Percentiles rank a stretch among this genome's conserved stretches.
Conservation (phyloP, 2,113 vertebrate genomes). For the Chionomys nivalis region DNA sequence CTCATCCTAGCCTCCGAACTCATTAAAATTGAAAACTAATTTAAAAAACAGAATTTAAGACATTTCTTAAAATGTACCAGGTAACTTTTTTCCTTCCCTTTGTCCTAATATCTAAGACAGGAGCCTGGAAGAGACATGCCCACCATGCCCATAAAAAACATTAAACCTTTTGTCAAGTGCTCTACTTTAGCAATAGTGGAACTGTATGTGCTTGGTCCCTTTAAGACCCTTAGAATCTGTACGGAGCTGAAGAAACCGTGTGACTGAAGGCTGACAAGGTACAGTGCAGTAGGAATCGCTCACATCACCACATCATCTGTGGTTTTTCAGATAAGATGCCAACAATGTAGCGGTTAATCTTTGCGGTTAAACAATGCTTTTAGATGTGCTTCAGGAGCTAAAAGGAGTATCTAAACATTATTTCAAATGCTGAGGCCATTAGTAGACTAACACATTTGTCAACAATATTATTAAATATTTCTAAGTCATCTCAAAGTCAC, state of each 20-base stretch:
- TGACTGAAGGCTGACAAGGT: slow-evolving; percentile 18
- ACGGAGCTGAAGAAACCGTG: slow-evolving; percentile 31
- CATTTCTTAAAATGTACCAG: slow-evolving; percentile 34
- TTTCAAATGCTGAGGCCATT: slow-evolving; percentile 83
- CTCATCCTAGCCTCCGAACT: neutral
- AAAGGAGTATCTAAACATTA: slow-evolving; percentile 80
- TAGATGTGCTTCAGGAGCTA: slow-evolving; percentile 73
- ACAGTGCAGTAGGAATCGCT: slow-evolving; percentile 61
- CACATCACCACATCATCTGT: slow-evolving; percentile 70
- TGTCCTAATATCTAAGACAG: neutral
- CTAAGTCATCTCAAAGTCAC: slow-evolving; percentile 84
- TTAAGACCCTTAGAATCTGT: slow-evolving; percentile 40
- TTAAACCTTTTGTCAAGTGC: neutral
- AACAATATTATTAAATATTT: slow-evolving; percentile 87
- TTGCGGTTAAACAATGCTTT: slow-evolving; percentile 80
- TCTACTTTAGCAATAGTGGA: neutral
- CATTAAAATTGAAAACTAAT: neutral
- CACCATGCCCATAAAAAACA: slow-evolving; percentile 36
- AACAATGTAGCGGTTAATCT: slow-evolving; percentile 73
- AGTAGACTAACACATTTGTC: slow-evolving; percentile 83
- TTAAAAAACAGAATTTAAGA: slow-evolving; percentile 32
- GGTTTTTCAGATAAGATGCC: slow-evolving; percentile 75
- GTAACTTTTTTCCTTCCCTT: neutral
- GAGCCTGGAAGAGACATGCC: neutral
- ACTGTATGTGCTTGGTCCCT: slow-evolving; percentile 31